Conservation (phyloP, 2,797 vertebrate species). For the Labeo calbasu region DNA sequence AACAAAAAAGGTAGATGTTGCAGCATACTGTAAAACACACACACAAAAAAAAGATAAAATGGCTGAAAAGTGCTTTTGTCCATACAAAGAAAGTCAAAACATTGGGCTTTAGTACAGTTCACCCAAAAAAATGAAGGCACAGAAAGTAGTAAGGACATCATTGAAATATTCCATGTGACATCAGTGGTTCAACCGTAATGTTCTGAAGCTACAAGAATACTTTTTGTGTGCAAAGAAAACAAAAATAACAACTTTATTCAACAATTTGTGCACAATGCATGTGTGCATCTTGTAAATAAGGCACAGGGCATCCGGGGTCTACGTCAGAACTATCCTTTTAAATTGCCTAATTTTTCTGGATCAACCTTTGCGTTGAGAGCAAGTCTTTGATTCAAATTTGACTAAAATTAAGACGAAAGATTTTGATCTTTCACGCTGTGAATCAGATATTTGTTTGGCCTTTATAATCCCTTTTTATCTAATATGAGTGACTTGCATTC, state of each 20-base stretch:
- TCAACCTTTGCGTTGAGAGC: neutral
- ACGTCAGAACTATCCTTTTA: neutral
- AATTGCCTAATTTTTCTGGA: neutral
- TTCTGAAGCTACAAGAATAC: too few relatives aligned
- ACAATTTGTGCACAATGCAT: too few relatives aligned
- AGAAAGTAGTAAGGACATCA: too few relatives aligned
- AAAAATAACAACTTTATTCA: too few relatives aligned
- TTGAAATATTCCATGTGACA: too few relatives aligned
- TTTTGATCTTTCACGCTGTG: constrained; percentile 13
- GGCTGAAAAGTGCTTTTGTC: neutral
- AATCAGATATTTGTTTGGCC: constrained; percentile 26
- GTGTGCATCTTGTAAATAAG: too few relatives aligned
- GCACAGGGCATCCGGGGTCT: too few relatives aligned
- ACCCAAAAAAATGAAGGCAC: too few relatives aligned
- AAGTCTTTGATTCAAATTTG: neutral
- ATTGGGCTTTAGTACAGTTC: neutral
- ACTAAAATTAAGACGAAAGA: constrained; percentile 35
- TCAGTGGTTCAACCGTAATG: too few relatives aligned
- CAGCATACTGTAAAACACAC: neutral
- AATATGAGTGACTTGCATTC: neutral
- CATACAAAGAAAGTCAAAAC: neutral
- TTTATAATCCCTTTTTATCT: constrained; percentile 12
- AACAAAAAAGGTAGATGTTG: neutral
- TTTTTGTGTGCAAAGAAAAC: too few relatives aligned
- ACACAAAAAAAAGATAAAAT: neutral